Evolutionary conservation across 1,140 invertebrate genomes (phyloP).

Genomic region (Aradophagus sp.): DNA sequence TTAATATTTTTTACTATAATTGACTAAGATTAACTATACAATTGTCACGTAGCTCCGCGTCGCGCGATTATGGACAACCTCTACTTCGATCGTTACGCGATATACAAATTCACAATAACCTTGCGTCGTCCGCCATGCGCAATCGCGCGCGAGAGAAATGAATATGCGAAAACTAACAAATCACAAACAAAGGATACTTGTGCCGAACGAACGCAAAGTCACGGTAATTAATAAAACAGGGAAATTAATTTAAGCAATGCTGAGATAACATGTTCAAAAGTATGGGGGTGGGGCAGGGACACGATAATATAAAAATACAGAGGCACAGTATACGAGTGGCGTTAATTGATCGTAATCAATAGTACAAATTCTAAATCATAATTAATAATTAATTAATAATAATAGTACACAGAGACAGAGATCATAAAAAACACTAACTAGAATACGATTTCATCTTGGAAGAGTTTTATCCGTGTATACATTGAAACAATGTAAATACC

Average conservation of each 20-base stretch:
- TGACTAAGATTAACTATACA: conserved; percentile 73
- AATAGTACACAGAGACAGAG: conserved; percentile 72
- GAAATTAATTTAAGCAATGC: conserved; percentile 29
- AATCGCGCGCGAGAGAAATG: conserved; percentile 23
- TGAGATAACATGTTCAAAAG: conserved; percentile 18
- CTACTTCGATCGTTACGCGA: conserved; percentile 29
- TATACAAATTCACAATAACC: conserved; percentile 21
- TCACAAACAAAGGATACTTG: conserved; percentile 15
- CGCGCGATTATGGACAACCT: conserved; percentile 73
- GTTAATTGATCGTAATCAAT: conserved; percentile 68
- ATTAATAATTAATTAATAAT: conserved; percentile 60
- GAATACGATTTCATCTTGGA: conserved; percentile 71
- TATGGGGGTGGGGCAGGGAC: conserved; percentile 59
- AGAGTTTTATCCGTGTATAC: conserved; percentile 64
- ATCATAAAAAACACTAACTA: conserved; percentile 76
- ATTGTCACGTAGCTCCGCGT: conserved; percentile 52
- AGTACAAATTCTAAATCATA: conserved; percentile 57
- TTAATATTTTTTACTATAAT: conserved; percentile 69
- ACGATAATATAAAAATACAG: conserved; percentile 73
- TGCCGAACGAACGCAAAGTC: conserved; percentile 29
- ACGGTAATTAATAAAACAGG: conserved; percentile 17
- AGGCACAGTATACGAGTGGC: conserved; percentile 71
- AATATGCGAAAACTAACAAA: conserved; percentile 8
- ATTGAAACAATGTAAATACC: conserved; percentile 64
- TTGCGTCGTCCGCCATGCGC: conserved; percentile 59